Base-by-base conservation (phyloP, 1,140 invertebrate genomes). In the Drosophila leontia region DNA sequence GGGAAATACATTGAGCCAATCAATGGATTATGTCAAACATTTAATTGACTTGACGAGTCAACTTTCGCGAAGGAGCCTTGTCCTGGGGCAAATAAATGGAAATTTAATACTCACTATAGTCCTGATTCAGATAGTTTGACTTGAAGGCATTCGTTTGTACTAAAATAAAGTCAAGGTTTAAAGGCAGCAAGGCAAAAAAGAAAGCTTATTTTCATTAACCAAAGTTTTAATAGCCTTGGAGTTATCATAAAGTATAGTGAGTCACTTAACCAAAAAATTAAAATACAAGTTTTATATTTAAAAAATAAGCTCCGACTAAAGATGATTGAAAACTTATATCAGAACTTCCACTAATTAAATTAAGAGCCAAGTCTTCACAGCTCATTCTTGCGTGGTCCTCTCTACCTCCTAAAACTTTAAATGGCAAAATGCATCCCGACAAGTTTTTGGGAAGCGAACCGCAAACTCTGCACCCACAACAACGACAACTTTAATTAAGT, bases 401-500 rank as follows among this genome's bases (percentile, higher is more conserved):
- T 13, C 41, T 17, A 5, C n/a, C 13, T 11, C 42, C n/a, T n/a
- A 60, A 37, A 72, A 42, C 68, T 71, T 69, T 34, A 51, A 51
- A 47, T 41, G 11, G 32, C 12, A 42, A 34, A 63, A 63, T 67
- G 63, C 63, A 67, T 34, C 29, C 23, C 29, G 19, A 29, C 32
- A 68, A 68, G 35, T 56, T 68, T 50, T 34, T 15, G 37, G 44
- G 26, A 17, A 47, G 55, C 42, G 11, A 67, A 68, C 68, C 78
- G 50, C 47, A 67, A 63, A 68, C 63, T 61, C 62, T 41, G 34
- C 75, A 69, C 42, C 75, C 75, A 78, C 39, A 64, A 63, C 53
- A 70, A 61, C 63, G 60, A 78, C 45, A 83, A 65, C 37, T 84
- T 88, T 78, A 87, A 87, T 88, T 74, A 84, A 76, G 67, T 80